Conservation (phyloP, 53 echinoderm and acorn worm genomes). For the Apostichopus leukothele region DNA sequence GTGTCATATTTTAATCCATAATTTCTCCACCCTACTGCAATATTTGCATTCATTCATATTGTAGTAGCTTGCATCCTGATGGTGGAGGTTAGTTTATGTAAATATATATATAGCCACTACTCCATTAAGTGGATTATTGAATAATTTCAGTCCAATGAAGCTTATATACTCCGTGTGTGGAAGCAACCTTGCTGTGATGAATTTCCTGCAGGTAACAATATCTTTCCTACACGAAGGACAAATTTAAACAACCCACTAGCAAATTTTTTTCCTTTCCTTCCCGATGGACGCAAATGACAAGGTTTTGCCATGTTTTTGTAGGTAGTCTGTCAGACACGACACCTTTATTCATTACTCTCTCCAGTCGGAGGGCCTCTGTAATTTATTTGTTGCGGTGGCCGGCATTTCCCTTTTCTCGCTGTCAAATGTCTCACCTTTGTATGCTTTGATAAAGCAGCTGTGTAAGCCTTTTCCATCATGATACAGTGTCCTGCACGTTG, state of each 20-base stretch:
- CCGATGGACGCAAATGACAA: no score
- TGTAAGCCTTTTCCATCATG: neutral
- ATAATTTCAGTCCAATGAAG: no score
- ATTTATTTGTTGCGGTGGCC: conserved; percentile 16
- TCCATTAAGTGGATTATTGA: no score
- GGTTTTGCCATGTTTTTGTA: neutral
- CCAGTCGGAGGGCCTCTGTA: neutral
- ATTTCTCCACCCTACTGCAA: no score
- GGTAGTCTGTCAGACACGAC: neutral
- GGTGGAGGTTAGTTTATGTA: no score
- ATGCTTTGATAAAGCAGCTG: neutral
- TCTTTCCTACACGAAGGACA: neutral
- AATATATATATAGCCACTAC: no score
- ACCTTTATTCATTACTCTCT: neutral
- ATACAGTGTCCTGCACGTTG: neutral
- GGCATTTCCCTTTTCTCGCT: neutral
- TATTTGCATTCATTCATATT: no score
- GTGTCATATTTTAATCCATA: no score
- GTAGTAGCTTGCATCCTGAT: no score
- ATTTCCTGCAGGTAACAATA: no score
- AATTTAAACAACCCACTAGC: neutral
- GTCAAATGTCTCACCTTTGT: conserved; percentile 29
- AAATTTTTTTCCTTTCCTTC: neutral
- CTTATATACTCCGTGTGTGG: no score
- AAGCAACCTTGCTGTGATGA: no score